phyloP scores from a whole-genome alignment of 2,797 vertebrate genomes.

The Distichodus sexfasciatus region DNA sequence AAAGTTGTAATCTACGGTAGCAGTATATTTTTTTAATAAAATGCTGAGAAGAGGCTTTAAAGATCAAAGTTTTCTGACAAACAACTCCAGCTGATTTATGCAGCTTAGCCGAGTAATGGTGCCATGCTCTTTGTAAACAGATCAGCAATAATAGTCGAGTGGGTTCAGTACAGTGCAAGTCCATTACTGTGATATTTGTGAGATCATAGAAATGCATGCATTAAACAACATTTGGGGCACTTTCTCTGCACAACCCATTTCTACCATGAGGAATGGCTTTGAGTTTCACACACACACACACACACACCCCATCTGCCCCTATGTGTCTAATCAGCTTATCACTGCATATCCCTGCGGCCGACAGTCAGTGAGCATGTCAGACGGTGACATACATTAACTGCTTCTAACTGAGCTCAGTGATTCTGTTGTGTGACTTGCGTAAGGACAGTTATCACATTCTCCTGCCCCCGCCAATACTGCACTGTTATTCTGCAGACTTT shows the following conservation, averaged over 20 bases:
- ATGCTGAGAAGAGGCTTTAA: too few species aligned
- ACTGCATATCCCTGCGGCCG: slow-evolving; percentile 45
- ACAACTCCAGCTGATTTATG: too few species aligned
- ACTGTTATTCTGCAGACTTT: background rate
- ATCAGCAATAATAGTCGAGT: slow-evolving; percentile 10
- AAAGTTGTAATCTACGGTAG: too few species aligned
- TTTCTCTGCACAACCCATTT: slow-evolving; percentile 54
- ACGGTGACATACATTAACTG: slow-evolving; percentile 66
- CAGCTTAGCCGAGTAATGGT: slow-evolving; percentile 13
- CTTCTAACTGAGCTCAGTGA: slow-evolving; percentile 1
- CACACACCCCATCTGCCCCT: slow-evolving; percentile 61
- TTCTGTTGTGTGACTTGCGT: slow-evolving; percentile 35
- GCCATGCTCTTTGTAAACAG: slow-evolving; percentile 17
- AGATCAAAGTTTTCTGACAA: too few species aligned
- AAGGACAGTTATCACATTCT: background rate
- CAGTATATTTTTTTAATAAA: too few species aligned
- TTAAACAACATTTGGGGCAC: background rate
- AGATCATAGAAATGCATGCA: slow-evolving; percentile 1
- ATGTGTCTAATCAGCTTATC: slow-evolving; percentile 73
- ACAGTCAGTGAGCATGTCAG: slow-evolving; percentile 48
- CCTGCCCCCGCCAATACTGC: background rate
- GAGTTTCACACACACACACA: slow-evolving; percentile 37
- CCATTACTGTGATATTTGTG: background rate
- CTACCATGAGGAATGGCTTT: slow-evolving; percentile 57
- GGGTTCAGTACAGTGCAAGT: slow-evolving; percentile 3